These are phyloP conservation scores for Dexiosoma caninum DNA, from an alignment of 2,888 invertebrate species.

Conservation along the genomic window DNA sequence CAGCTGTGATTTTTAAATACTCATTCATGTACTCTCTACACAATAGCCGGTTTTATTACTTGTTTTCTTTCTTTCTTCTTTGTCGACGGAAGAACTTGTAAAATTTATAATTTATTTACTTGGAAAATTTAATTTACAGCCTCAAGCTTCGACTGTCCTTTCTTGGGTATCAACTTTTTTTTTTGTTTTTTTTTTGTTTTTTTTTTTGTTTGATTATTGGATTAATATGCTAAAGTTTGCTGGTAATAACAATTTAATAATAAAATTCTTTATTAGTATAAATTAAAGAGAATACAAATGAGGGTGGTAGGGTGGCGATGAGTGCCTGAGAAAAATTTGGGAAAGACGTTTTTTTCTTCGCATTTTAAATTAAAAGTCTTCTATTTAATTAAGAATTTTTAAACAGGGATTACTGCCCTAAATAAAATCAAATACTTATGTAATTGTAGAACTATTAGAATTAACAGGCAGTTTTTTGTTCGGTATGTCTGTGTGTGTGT, in stretches of 20 bases:
- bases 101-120: slow-evolving; percentile 59
- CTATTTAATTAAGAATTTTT: no score
- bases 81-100: slow-evolving; percentile 19
- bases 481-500: no score
- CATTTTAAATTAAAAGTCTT: no score
- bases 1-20: slow-evolving; percentile 29
- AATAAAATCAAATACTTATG: no score
- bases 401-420: no score
- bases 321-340: not conserved
- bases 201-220: slow-evolving; percentile 7
- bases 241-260: slow-evolving; percentile 6
- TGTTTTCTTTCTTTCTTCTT: not conserved
- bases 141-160: slow-evolving; percentile 31
- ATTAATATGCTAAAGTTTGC: slow-evolving; percentile 22
- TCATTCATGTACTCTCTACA: not conserved
- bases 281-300: not conserved
- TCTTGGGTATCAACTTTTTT: no score
- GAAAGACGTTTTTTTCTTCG: not conserved
- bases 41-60: not conserved
- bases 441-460: no score
- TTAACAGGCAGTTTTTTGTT: no score
- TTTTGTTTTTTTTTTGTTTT: no score
- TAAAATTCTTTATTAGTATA: not conserved
- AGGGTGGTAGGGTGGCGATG: not conserved
- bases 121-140: slow-evolving; percentile 55